Base-by-base conservation (phyloP, 2,888 invertebrate species). In the Amphimallon solstitiale region DNA sequence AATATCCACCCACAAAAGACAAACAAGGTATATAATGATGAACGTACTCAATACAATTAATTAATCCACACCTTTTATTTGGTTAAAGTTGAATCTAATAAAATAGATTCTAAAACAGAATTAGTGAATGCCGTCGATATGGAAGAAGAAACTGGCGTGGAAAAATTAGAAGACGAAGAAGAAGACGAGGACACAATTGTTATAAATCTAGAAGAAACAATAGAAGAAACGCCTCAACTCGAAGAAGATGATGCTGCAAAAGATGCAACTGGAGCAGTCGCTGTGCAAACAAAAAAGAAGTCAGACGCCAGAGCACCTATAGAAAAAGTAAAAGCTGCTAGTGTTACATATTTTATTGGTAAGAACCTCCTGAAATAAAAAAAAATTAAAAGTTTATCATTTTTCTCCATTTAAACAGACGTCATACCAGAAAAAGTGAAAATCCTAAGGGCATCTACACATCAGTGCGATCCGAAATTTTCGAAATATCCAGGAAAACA, bases 361-460 rank as follows among this genome's bases (percentile, higher is more conserved):
- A 72, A 38, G 48, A 64, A 29, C 29, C 14, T 29, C 6, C 48
- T 60, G 29, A 29, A 15, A n/a, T 49, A 12, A 40, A 10, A 40
- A 59, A 29, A 29, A 29, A 3, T 29, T 2, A 2, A n/a, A n/a
- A 5, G 6, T 29, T 29, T 29, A 29, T 29, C 29, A 56, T 56
- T 15, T 63, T 14, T 7, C 21, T 29, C n/a, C 35, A 3, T 45
- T 14, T 38, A 67, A 69, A 2, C 59, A 75, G 78, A 75, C 51
- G 40, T 79, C 3, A 67, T 78, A 6, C 72, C 74, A 0, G 70
- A 76, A 0, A 68, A 70, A 52, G 71, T 77, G 40, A 81, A 80
- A 0, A 83, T 84, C 23, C 72, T 84, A 4, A 64, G 79, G 4
- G 82, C 79, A 0, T 74, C 75, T 1, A 80, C 78, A 0, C 82